Percentiles rank a stretch among this genome's conserved stretches.
These are phyloP conservation scores for Nysson spinosus DNA, from an alignment of 2,888 invertebrate genomes.

Conservation along the genomic window DNA sequence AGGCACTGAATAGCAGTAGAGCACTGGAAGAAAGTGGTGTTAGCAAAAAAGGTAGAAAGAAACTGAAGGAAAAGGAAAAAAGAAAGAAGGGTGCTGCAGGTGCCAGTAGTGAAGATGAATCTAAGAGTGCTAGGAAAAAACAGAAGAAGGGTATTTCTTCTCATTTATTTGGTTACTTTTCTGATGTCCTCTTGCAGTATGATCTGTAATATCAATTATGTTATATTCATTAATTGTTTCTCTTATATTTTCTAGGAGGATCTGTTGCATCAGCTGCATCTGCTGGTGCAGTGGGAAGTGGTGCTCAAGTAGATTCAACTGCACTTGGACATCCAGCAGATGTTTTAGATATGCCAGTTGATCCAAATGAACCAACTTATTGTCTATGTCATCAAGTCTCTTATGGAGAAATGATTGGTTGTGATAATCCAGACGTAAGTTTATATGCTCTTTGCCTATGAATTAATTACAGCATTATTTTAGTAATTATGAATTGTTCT, in stretches of 20 bases:
- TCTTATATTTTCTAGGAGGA: slow-evolving; percentile 54
- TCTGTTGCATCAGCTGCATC: slow-evolving; percentile 70
- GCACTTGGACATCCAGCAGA: slow-evolving; percentile 89
- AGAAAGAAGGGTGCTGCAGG: slow-evolving; percentile 79
- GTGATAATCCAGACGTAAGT: slow-evolving; percentile 93
- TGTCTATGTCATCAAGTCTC: slow-evolving; percentile 98
- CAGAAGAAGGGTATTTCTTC: slow-evolving; percentile 79
- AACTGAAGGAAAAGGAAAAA: slow-evolving; percentile 83
- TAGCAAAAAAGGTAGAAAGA: slow-evolving; percentile 86
- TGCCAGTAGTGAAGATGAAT: slow-evolving; percentile 74
- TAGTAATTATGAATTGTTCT: slow-evolving; percentile 1
- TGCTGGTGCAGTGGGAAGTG: slow-evolving; percentile 73
- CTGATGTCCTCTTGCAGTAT: too few species aligned
- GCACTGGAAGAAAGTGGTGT: slow-evolving; percentile 83
- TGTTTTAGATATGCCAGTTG: slow-evolving; percentile 93
- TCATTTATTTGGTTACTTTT: background rate
- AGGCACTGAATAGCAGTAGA: slow-evolving; percentile 88
- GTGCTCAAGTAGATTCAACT: slow-evolving; percentile 71
- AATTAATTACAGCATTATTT: background rate
- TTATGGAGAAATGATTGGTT: slow-evolving; percentile 98
- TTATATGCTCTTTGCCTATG: background rate
- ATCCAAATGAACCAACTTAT: slow-evolving; percentile 99
- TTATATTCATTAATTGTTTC: background rate
- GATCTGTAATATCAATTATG: slow-evolving; percentile 2
- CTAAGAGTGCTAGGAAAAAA: slow-evolving; percentile 79